Evolutionary conservation across 2,113 vertebrate genomes (phyloP), one percentile per base, ranked within the genome.

Genomic region (Okapia johnstoni): DNA sequence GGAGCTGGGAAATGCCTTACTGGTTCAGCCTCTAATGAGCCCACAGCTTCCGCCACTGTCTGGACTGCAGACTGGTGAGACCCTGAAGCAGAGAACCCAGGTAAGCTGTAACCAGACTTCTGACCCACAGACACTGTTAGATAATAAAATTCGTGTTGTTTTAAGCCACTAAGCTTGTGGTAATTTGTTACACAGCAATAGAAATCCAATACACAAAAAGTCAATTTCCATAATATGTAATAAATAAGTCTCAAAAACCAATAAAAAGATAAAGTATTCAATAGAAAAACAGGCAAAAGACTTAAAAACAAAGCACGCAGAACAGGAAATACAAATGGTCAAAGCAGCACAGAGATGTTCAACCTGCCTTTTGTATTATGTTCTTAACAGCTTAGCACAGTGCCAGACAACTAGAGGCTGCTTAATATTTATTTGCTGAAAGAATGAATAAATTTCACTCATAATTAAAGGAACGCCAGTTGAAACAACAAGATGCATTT

Each of bases 271-370:
- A 88, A 90, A 81, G 36, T 61, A 66, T 50, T 85, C 54, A 90
- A 50, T 8, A 94, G 57, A 60, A 94, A 96, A 97, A 60, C 13
- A 48, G 48, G 63, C 73, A 84, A 88, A 87, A 95, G 54, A 33
- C 60, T 73, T 93, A 66, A 50, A 85, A 89, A 92, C 36, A 50
- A 5, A 90, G 43, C 63, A 76, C 66, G 66, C 13, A 79, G 36
- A 93, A 54, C 4, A 88, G 63, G 33, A 97, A 89, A 73, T 81
- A 88, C 17, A 58, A 58, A 85, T 21, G n/a, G 36, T 43, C 60
- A 50, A 61, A 96, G 77, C 81, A 90, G 70, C 21, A 30, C 21
- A 76, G 83, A 66, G 26, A 93, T 36, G 13, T 4, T 63, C 54
- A 80, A 43, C 14, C 11, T 88, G 57, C 52, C 36, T 86, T 85